A percentile compares a stretch with the other conserved stretches of the same genome.
These are phyloP conservation scores for Heterotis niloticus DNA, from an alignment of 2,113 vertebrate species.

Conservation along the genomic window DNA sequence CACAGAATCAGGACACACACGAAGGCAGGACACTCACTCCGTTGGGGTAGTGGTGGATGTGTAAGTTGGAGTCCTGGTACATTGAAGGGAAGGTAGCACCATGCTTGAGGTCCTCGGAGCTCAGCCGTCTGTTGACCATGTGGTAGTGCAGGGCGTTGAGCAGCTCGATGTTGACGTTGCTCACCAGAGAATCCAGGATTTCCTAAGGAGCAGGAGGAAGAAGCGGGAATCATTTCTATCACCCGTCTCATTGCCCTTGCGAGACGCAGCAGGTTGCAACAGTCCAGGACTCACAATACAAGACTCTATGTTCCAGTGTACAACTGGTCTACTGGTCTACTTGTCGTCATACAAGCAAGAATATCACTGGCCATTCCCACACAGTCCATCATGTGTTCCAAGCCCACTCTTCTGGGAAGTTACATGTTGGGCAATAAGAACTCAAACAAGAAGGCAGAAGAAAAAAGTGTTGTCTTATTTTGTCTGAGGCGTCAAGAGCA, in stretches of 20 bases:
- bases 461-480: no score
- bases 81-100: conserved; percentile 81
- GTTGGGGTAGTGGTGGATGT: conserved; percentile 91
- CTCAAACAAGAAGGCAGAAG: background rate
- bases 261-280: no score
- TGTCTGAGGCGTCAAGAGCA: no score
- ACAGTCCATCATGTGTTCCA: no score
- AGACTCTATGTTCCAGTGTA: no score
- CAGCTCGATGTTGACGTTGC: conserved; percentile 96
- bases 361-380: no score
- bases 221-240: background rate
- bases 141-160: conserved; percentile 95
- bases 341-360: no score
- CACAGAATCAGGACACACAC: no score
- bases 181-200: conserved; percentile 91
- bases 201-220: conserved; percentile 65
- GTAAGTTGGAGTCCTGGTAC: conserved; percentile 90
- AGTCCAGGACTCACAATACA: no score
- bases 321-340: no score
- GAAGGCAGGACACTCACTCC: conserved; percentile 68
- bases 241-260: background rate
- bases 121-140: conserved; percentile 85
- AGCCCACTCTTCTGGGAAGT: no score
- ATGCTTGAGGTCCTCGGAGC: conserved; percentile 85
- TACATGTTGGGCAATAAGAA: no score